Percentiles rank a stretch among this genome's conserved stretches.
Evolutionary conservation across 2,888 invertebrate genomes (phyloP).

Genomic region (Pomacea canaliculata): DNA sequence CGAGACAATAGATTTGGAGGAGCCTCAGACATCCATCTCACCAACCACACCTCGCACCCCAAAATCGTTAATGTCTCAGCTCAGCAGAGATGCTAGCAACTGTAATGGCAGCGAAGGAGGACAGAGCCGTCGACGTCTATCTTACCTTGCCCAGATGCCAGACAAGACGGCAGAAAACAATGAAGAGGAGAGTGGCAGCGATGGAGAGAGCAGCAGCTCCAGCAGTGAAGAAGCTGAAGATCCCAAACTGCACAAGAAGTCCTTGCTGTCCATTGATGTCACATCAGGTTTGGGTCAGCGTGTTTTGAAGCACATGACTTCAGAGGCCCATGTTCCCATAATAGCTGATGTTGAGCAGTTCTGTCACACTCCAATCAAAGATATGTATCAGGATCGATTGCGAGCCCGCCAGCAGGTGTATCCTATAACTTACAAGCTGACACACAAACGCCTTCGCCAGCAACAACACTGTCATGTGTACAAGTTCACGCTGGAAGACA

Average conservation of each 20-base stretch:
- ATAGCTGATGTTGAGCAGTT: conserved; percentile 51
- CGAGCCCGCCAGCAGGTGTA: conserved; percentile 48
- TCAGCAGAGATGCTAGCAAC: conserved; percentile 49
- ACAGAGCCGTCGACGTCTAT: conserved; percentile 29
- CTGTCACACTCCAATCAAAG: conserved; percentile 58
- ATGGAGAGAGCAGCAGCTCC: conserved; percentile 35
- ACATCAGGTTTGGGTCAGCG: conserved; percentile 58
- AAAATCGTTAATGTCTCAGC: conserved; percentile 61
- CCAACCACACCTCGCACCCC: conserved; percentile 60
- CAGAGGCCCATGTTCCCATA: conserved; percentile 44
- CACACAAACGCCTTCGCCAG: conserved; percentile 33
- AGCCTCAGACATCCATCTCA: conserved; percentile 45
- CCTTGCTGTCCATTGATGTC: conserved; percentile 56
- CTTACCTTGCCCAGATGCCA: conserved; percentile 16
- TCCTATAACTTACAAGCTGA: conserved; percentile 50
- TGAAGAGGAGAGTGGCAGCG: conserved; percentile 39
- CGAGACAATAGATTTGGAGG: conserved; percentile 52
- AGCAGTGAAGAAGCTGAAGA: conserved; percentile 22
- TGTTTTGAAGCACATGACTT: conserved; percentile 55
- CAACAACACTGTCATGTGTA: conserved; percentile 47
- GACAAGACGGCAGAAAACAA: conserved; percentile 20
- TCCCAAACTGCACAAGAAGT: conserved; percentile 32
- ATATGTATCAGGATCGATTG: conserved; percentile 48
- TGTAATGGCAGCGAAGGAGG: conserved; percentile 19
- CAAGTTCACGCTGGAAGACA: conserved; percentile 51